Percentiles rank a stretch among this genome's conserved stretches.
These are phyloP conservation scores for Diglossa cyanea DNA, from an alignment of 2,797 vertebrate genomes.

Conservation along the genomic window DNA sequence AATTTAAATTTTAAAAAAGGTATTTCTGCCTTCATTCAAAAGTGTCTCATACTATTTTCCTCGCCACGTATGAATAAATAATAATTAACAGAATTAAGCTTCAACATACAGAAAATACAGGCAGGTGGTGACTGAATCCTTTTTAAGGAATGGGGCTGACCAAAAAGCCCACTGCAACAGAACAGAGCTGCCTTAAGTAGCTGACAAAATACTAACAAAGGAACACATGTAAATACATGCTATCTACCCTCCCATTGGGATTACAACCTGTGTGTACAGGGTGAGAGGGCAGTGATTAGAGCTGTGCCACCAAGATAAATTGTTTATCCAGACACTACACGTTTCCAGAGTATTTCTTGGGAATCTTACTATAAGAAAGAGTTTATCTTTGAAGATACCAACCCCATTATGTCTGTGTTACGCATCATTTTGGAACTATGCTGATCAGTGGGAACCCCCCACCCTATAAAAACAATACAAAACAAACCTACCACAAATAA, in stretches of 20 bases:
- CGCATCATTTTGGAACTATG: constrained; percentile 16
- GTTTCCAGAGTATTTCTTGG: constrained; percentile 67
- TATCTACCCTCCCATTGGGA: constrained; percentile 84
- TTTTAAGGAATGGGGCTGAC: constrained; percentile 58
- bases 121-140: constrained; percentile 62
- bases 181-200: constrained; percentile 74
- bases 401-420: constrained; percentile 16
- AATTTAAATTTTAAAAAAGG: constrained; percentile 75
- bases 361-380: constrained; percentile 56
- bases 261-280: constrained; percentile 86
- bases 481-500: background rate
- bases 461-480: constrained; percentile 36
- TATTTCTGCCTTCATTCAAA: constrained; percentile 77
- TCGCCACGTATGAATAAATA: constrained; percentile 73
- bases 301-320: constrained; percentile 71
- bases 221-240: constrained; percentile 90
- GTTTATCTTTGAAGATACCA: constrained; percentile 58
- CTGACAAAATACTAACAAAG: constrained; percentile 85
- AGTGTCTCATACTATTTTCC: constrained; percentile 72
- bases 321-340: constrained; percentile 68
- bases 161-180: constrained; percentile 65
- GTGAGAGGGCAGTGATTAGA: constrained; percentile 75
- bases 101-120: constrained; percentile 67
- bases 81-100: constrained; percentile 77
- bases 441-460: background rate